These are phyloP conservation scores for Leucopternis melanops DNA, from an alignment of 2,113 vertebrate species.

Conservation along the genomic window DNA sequence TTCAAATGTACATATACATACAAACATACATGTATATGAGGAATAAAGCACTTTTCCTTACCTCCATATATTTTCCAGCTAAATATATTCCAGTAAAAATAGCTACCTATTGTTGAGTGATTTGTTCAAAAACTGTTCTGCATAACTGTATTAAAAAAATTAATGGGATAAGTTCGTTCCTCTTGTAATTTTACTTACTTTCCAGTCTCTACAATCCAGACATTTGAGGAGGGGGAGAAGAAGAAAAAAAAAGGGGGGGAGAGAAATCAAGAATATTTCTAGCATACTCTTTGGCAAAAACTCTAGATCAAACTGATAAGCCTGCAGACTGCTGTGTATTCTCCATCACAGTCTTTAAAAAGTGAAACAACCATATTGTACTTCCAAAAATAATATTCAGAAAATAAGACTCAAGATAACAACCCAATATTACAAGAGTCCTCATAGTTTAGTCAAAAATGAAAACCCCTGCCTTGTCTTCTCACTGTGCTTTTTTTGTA, in stretches of 20 bases:
- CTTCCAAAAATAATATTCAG: conserved; percentile 29
- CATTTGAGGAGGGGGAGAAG: not conserved
- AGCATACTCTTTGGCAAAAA: not conserved
- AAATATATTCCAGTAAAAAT: not conserved
- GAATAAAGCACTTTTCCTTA: not conserved
- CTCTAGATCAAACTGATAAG: conserved; percentile 9
- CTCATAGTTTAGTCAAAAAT: not conserved
- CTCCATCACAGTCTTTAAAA: not conserved
- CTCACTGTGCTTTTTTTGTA: not conserved
- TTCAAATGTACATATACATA: not conserved
- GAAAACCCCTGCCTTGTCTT: not conserved
- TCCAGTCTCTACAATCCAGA: not conserved
- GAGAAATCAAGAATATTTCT: not conserved
- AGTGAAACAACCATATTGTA: not conserved
- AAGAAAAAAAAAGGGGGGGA: not conserved
- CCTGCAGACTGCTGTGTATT: not conserved
- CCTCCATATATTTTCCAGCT: not conserved
- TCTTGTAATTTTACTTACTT: not conserved
- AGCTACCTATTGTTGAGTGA: not conserved
- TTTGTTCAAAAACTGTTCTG: not conserved
- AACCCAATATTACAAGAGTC: not conserved
- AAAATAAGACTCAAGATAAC: not conserved
- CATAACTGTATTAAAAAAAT: not conserved
- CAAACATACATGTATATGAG: rapidly evolving
- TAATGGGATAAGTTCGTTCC: not conserved